Evolutionary conservation across 2,888 invertebrate genomes (phyloP).

Genomic region (Drosophila colorata): DNA sequence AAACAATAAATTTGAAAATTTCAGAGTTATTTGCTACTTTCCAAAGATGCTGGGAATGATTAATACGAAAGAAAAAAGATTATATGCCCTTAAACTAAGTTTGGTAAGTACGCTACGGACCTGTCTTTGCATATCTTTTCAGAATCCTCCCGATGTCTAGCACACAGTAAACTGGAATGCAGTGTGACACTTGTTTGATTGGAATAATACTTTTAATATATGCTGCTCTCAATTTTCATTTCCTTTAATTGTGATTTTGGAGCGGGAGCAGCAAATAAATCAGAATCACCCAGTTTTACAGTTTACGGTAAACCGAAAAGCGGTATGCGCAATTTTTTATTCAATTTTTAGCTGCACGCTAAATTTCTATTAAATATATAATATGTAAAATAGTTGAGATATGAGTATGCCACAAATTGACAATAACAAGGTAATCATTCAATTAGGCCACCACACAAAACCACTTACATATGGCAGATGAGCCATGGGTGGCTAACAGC

Average conservation of each 20-base stretch:
- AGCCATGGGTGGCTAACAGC: slow-evolving; percentile 49
- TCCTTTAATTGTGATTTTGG: slow-evolving; percentile 58
- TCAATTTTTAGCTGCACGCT: slow-evolving; percentile 46
- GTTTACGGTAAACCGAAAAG: slow-evolving; percentile 31
- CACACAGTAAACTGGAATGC: neutral
- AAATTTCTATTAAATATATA: slow-evolving; percentile 61
- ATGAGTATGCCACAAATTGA: slow-evolving; percentile 62
- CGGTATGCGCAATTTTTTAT: slow-evolving; percentile 67
- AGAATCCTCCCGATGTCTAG: neutral
- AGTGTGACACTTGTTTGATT: neutral
- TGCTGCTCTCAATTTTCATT: slow-evolving; percentile 68
- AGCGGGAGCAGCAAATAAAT: slow-evolving; percentile 55
- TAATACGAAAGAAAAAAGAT: no score
- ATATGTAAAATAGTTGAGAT: slow-evolving; percentile 72
- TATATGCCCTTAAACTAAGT: no score
- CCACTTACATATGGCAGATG: slow-evolving; percentile 32
- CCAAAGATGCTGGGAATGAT: no score
- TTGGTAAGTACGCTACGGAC: no score
- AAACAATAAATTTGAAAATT: no score
- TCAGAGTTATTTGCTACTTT: no score
- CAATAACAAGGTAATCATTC: slow-evolving; percentile 79
- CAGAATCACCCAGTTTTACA: slow-evolving; percentile 56
- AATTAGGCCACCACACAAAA: slow-evolving; percentile 66
- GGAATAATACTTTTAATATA: slow-evolving; percentile 7
- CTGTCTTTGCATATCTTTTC: neutral